Evolutionary conservation across 2,113 vertebrate genomes (phyloP).

Genomic region (Rhinolophus sinicus): DNA sequence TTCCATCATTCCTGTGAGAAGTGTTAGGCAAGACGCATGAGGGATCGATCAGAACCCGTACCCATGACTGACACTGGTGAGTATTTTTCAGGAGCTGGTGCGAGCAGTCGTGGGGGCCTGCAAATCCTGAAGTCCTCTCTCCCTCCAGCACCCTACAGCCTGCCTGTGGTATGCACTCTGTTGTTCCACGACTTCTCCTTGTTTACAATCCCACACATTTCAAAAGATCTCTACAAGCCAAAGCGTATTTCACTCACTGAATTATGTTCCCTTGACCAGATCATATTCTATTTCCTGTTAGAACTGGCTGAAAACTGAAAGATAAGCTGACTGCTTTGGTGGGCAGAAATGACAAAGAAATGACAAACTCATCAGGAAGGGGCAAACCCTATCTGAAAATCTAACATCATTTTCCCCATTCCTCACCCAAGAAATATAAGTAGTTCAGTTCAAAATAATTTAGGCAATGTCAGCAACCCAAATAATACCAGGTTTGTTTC

Average conservation of each 20-base stretch:
- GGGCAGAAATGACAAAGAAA: not conserved
- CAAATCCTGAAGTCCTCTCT: not conserved
- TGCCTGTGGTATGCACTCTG: not conserved
- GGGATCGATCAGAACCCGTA: not conserved
- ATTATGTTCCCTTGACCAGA: not conserved
- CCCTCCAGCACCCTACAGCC: not conserved
- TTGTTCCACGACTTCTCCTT: not conserved
- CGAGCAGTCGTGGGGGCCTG: not conserved
- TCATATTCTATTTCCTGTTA: not conserved
- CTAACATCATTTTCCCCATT: not conserved
- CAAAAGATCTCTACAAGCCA: not conserved
- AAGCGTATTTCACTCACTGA: constrained; percentile 4
- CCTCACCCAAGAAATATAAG: not conserved
- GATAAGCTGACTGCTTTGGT: not conserved
- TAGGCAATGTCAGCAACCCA: not conserved
- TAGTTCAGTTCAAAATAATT: constrained; percentile 12
- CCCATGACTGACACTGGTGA: not conserved
- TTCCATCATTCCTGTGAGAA: not conserved
- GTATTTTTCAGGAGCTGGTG: not conserved
- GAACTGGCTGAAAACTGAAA: constrained; percentile 38
- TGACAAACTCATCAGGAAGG: not conserved
- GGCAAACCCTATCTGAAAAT: not conserved
- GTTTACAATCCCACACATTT: not conserved
- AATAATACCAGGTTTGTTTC: not conserved
- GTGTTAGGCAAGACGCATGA: not conserved